phyloP scores from a whole-genome alignment of 2,888 invertebrate species.

The Anthoptus insignis region DNA sequence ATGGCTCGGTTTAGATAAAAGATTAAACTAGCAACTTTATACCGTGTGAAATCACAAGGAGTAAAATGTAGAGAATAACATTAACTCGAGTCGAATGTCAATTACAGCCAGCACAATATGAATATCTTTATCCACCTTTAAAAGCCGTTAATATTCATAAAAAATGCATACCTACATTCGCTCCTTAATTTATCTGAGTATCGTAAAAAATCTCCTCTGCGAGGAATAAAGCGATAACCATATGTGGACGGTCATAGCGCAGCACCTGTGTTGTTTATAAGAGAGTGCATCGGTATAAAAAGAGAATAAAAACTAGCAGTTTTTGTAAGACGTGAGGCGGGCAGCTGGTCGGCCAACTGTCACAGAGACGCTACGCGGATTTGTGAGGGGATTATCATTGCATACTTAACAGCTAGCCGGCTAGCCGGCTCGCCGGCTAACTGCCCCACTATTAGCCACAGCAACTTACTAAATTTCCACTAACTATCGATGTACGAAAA shows the following conservation, averaged over 20 bases:
- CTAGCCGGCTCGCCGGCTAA: conserved; percentile 50
- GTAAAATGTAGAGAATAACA: conserved; percentile 6
- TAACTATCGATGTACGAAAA: no score
- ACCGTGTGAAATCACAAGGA: not conserved
- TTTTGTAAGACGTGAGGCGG: conserved; percentile 82
- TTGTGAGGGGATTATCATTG: conserved; percentile 69
- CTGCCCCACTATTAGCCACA: conserved; percentile 61
- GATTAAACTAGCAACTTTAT: not conserved
- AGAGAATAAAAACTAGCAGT: conserved; percentile 81
- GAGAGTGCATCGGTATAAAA: conserved; percentile 83
- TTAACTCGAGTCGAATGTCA: conserved; percentile 18
- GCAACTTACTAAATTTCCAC: conserved; percentile 18
- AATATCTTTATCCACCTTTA: conserved; percentile 34
- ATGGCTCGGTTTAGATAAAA: no score
- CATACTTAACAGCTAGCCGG: conserved; percentile 67
- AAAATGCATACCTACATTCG: conserved; percentile 44
- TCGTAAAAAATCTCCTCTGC: conserved; percentile 71
- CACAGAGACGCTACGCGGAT: conserved; percentile 75
- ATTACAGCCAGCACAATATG: conserved; percentile 25
- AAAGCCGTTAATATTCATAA: conserved; percentile 43
- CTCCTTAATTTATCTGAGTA: conserved; percentile 62
- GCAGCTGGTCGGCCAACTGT: conserved; percentile 85
- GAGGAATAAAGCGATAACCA: conserved; percentile 77
- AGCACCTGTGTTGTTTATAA: conserved; percentile 87
- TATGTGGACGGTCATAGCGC: conserved; percentile 82